Evolutionary conservation across 2,113 vertebrate species (phyloP).

Genomic region (Phainopepla nitens): DNA sequence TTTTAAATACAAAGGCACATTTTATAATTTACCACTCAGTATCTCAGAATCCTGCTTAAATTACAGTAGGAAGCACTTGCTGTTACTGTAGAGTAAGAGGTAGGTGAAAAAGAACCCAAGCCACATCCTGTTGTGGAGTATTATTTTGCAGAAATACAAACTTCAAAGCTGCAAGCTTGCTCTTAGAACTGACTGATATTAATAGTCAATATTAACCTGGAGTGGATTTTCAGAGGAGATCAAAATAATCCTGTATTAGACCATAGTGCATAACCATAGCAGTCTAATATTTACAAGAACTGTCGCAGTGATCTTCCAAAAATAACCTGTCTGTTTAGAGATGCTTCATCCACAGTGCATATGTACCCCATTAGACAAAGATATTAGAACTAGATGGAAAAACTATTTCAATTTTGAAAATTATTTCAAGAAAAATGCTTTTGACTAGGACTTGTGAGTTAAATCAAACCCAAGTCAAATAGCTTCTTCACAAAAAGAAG

Average conservation of each 20-base stretch:
- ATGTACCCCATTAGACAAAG: not conserved
- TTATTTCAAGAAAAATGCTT: not conserved
- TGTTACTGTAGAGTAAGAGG: not conserved
- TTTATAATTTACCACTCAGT: not conserved
- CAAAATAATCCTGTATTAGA: not conserved
- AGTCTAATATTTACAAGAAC: not conserved
- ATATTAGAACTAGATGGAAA: not conserved
- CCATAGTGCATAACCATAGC: not conserved
- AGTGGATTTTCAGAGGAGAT: not conserved
- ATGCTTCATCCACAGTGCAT: not conserved
- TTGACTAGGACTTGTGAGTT: not conserved
- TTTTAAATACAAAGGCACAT: not conserved
- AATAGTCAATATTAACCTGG: not conserved
- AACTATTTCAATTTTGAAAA: not conserved
- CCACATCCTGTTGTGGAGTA: conserved; percentile 30
- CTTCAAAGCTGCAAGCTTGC: not conserved
- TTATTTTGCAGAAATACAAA: not conserved
- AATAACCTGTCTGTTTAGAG: not conserved
- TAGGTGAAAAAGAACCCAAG: not conserved
- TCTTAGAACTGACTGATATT: not conserved
- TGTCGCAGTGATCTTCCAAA: not conserved
- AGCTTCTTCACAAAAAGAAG: not conserved
- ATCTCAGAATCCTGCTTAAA: conserved; percentile 13
- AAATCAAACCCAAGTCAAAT: not conserved
- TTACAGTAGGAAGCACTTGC: not conserved